Evolutionary conservation across 2,113 vertebrate genomes (phyloP).

Genomic region (Buteo buteo): DNA sequence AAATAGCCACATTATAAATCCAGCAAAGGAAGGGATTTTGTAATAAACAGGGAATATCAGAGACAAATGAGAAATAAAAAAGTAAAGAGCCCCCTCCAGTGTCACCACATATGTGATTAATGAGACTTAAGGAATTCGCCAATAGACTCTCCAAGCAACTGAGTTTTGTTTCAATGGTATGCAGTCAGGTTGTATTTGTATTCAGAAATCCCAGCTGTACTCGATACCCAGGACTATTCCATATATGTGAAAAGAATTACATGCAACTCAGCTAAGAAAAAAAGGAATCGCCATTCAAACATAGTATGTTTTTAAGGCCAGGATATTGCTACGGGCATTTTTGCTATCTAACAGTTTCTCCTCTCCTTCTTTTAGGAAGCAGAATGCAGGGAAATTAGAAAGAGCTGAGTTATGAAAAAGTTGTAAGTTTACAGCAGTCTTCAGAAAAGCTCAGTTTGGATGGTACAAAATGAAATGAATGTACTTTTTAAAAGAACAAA

Average conservation of each 20-base stretch:
- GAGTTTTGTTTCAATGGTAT: conserved; percentile 58
- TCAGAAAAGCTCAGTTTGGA: not conserved
- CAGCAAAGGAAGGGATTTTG: conserved; percentile 59
- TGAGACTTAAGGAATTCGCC: conserved; percentile 60
- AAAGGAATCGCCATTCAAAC: not conserved
- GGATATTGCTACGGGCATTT: not conserved
- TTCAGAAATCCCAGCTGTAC: conserved; percentile 64
- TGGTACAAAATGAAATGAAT: not conserved
- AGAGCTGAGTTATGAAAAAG: not conserved
- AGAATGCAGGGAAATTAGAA: not conserved
- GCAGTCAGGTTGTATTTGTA: conserved; percentile 63
- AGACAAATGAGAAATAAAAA: conserved; percentile 70
- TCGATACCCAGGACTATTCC: conserved; percentile 26
- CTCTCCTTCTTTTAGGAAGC: not conserved
- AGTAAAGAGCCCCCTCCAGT: conserved; percentile 58
- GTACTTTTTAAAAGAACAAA: not conserved
- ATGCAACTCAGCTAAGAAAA: not conserved
- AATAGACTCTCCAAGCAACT: conserved; percentile 73
- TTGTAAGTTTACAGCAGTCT: not conserved
- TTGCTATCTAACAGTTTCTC: not conserved
- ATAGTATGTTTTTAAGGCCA: not conserved
- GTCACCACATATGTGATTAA: conserved; percentile 68
- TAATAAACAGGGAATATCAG: conserved; percentile 65
- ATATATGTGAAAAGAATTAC: conserved; percentile 56
- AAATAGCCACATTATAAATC: conserved; percentile 51